Evolutionary conservation across 2,888 invertebrate species (phyloP).

Genomic region (Eledona agricola): DNA sequence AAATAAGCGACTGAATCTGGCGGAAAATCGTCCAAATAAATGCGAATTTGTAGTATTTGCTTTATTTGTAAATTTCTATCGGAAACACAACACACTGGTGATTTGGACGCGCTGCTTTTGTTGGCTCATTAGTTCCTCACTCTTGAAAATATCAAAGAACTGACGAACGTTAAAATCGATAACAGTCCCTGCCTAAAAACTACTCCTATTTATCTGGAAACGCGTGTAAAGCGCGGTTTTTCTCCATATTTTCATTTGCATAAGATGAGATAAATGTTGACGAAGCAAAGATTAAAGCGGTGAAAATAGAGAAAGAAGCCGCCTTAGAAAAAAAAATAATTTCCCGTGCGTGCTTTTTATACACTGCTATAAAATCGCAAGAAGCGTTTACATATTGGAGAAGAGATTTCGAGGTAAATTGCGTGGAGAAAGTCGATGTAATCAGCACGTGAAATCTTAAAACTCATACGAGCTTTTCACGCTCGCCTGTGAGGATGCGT

Average conservation of each 20-base stretch:
- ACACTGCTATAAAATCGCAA: slow-evolving; percentile 41
- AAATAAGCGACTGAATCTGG: slow-evolving; percentile 19
- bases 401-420: slow-evolving; percentile 50
- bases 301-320: slow-evolving; percentile 15
- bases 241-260: too few species aligned
- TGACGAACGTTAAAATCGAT: slow-evolving; percentile 2
- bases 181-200: background rate
- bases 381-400: slow-evolving; percentile 51
- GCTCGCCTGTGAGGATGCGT: slow-evolving; percentile 34
- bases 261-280: slow-evolving; percentile 28
- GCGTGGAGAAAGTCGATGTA: slow-evolving; percentile 43
- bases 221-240: too few species aligned
- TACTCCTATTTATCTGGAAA: background rate
- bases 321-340: slow-evolving; percentile 34
- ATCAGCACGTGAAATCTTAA: slow-evolving; percentile 46
- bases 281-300: slow-evolving; percentile 19
- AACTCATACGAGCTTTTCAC: slow-evolving; percentile 44
- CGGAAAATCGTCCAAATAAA: slow-evolving; percentile 36
- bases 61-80: slow-evolving; percentile 34
- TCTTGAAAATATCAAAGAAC: slow-evolving; percentile 10
- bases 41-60: slow-evolving; percentile 40
- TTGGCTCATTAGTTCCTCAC: slow-evolving; percentile 37
- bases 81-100: slow-evolving; percentile 38
- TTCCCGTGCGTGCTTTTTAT: slow-evolving; percentile 42
- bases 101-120: slow-evolving; percentile 39